Base-by-base conservation (phyloP, 2,113 vertebrate species). In the Prunella fulvescens region DNA sequence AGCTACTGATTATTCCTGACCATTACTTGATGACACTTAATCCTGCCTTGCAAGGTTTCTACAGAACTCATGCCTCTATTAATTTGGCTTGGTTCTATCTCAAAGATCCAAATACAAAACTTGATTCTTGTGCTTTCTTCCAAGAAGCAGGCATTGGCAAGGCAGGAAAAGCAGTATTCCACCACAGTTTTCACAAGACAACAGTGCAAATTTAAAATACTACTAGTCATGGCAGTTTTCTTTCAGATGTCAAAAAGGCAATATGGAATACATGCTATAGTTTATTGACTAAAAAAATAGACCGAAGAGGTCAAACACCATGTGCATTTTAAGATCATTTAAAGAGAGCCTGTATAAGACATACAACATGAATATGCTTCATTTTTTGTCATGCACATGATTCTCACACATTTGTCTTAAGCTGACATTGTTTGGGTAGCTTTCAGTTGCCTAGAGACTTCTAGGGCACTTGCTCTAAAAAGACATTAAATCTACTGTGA, bases 321-420 rank as follows among this genome's bases (percentile, higher is more conserved):
- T 23, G 35, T 31, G 8, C n/a, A 70, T 66, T 62, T 93, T 51
- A 70, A 73, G 33, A 73, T 35, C 1, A 70, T 37, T 67, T 87
- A 51, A 86, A 81, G 6, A 25, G 5, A 69, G 12, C 15, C 44
- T 71, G 6, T 61, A 60, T 33, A 60, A 93, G 89, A 37, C 29
- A 12, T 22, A 60, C 20, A 58, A 53, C 8, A 29, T 7, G 12
- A 25, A 82, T 76, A 65, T 85, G 40, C 19, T 61, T 51, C 8
- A 28, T 39, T 67, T 29, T 33, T 29, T 29, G 5, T 39, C 0
- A 0, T 22, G 28, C 14, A 39, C 6, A 5, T 0, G 2, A 42
- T 88, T 83, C 60, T 66, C 24, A 12, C 23, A 23, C 28, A 39
- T 69, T 70, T 81, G 19, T 40, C n/a, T 83, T 54, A 71, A 81